phyloP scores from a whole-genome alignment of 1,140 invertebrate genomes.

The Drosophila teissieri region DNA sequence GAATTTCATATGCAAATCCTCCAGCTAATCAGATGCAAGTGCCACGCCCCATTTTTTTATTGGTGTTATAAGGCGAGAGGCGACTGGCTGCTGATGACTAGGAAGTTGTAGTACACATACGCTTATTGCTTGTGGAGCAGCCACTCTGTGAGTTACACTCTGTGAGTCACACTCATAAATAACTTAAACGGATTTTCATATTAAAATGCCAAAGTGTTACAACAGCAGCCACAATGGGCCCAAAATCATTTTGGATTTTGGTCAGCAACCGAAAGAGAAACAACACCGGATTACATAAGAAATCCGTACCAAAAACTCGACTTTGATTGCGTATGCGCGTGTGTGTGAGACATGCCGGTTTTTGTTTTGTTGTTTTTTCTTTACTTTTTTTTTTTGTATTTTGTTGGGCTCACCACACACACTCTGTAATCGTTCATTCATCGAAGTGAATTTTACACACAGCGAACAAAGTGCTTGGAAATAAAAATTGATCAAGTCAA shows the following conservation, averaged over 20 bases:
- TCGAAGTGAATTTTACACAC: conserved; percentile 51
- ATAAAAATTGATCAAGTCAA: conserved; percentile 43
- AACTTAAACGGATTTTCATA: conserved; percentile 58
- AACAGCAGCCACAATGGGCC: conserved; percentile 54
- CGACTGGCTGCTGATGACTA: conserved; percentile 5
- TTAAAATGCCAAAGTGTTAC: conserved; percentile 77
- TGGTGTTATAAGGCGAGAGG: conserved; percentile 17
- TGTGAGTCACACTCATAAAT: conserved; percentile 45
- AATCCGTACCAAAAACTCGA: conserved; percentile 39
- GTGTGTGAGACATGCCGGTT: conserved; percentile 52
- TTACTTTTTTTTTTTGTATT: neutral
- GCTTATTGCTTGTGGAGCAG: conserved; percentile 24
- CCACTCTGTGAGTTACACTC: neutral
- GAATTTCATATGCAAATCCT: conserved; percentile 68
- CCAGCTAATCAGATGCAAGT: conserved; percentile 56
- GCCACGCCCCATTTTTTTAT: conserved; percentile 11
- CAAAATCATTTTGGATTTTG: conserved; percentile 47
- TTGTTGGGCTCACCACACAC: conserved; percentile 28
- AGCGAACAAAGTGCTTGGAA: conserved; percentile 23
- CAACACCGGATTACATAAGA: conserved; percentile 61
- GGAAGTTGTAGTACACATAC: conserved; percentile 8
- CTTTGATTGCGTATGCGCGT: conserved; percentile 49
- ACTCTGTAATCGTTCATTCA: conserved; percentile 42
- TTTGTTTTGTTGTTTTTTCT: conserved; percentile 12
- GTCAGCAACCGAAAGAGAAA: conserved; percentile 52